These are phyloP conservation scores for Clarias fuscus DNA, from an alignment of 2,797 vertebrate species.

Conservation along the genomic window DNA sequence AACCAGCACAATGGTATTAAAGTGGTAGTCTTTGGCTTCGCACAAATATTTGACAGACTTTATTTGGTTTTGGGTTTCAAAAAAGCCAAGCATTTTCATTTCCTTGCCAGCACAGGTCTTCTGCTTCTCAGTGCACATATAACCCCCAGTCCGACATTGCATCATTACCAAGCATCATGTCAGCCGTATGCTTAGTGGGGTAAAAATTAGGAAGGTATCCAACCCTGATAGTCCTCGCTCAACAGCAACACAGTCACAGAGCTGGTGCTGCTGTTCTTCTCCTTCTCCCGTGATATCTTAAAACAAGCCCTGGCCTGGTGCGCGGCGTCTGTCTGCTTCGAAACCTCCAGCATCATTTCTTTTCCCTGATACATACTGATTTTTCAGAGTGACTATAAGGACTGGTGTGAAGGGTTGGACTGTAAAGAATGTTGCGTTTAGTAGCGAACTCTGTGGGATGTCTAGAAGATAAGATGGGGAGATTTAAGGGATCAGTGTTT, in stretches of 20 bases:
- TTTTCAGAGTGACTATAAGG: neutral
- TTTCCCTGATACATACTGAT: neutral
- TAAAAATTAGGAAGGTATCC: neutral
- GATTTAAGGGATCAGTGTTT: conserved; percentile 15
- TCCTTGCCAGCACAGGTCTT: neutral
- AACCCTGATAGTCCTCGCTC: neutral
- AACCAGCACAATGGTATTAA: neutral
- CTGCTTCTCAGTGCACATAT: neutral
- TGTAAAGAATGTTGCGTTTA: conserved; percentile 10
- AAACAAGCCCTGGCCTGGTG: neutral
- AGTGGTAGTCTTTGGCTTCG: neutral
- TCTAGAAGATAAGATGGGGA: conserved; percentile 1
- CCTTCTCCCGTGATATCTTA: neutral
- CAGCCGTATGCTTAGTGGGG: neutral
- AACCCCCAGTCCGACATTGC: neutral
- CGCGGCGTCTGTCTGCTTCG: neutral
- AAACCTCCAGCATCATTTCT: neutral
- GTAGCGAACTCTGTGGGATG: neutral
- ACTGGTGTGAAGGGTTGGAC: neutral
- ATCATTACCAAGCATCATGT: neutral
- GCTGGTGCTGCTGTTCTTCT: no score
- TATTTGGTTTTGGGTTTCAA: neutral
- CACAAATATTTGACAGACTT: neutral
- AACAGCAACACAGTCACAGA: neutral
- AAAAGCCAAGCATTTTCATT: no score